Evolutionary conservation across 2,113 vertebrate species (phyloP).

Genomic region (Pluvialis apricaria): DNA sequence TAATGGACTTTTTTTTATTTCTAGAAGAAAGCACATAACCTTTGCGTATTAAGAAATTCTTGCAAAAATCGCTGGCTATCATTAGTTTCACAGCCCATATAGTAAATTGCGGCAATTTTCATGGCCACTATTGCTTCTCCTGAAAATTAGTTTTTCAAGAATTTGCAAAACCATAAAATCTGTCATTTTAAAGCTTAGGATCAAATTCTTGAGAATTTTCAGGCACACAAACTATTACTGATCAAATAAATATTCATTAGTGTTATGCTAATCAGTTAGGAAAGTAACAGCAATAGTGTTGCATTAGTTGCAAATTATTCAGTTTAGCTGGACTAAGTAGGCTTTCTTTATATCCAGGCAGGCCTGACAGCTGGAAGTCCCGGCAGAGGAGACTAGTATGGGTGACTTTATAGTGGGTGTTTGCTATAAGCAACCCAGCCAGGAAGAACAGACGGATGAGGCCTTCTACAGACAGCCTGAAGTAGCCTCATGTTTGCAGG

Average conservation of each 20-base stretch:
- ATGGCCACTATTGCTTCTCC: not conserved
- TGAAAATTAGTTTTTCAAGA: not conserved
- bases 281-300: not conserved
- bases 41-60: not conserved
- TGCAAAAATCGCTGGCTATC: not conserved
- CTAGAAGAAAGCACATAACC: not conserved
- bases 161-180: not conserved
- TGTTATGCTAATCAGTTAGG: not conserved
- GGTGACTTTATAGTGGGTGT: not conserved
- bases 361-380: not conserved
- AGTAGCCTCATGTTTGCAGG: too few species aligned
- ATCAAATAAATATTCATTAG: not conserved
- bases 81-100: not conserved
- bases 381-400: not conserved
- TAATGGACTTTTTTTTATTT: not conserved
- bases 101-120: not conserved
- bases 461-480: too few species aligned
- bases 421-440: not conserved
- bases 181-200: not conserved
- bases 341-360: not conserved
- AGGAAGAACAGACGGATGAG: not conserved
- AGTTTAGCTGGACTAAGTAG: not conserved
- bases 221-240: not conserved
- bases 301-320: not conserved
- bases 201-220: not conserved